Evolutionary conservation across 2,113 vertebrate species (phyloP).

Genomic region (Raja brachyura): DNA sequence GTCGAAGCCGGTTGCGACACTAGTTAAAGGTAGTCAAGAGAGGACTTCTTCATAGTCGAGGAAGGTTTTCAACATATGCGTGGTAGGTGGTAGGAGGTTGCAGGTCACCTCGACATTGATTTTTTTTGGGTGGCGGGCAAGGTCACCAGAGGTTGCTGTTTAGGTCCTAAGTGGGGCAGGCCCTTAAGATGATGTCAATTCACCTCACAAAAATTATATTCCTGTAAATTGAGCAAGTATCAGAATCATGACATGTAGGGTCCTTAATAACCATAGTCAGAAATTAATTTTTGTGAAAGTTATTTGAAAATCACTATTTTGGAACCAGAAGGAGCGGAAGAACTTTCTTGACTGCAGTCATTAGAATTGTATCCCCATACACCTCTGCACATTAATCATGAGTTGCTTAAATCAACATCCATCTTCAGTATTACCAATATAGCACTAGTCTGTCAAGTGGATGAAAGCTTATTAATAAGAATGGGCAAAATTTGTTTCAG

Average conservation of each 20-base stretch:
- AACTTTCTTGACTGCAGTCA: background rate
- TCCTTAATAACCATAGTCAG: background rate
- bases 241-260: background rate
- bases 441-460: background rate
- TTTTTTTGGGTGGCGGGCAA: no score
- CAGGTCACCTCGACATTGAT: no score
- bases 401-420: background rate
- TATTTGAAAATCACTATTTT: background rate
- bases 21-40: no score
- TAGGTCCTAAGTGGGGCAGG: no score
- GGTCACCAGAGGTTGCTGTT: no score
- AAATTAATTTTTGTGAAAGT: background rate
- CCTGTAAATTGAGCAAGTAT: background rate
- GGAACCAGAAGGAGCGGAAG: background rate
- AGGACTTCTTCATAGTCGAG: no score
- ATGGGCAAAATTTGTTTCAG: background rate
- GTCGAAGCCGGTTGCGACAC: no score
- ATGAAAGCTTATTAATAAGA: background rate
- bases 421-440: background rate
- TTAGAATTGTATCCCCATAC: background rate
- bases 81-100: no score
- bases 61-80: no score
- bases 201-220: background rate
- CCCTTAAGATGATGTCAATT: background rate
- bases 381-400: background rate